phyloP scores from a whole-genome alignment of 2,113 vertebrate genomes.

The Macaca mulatta region DNA sequence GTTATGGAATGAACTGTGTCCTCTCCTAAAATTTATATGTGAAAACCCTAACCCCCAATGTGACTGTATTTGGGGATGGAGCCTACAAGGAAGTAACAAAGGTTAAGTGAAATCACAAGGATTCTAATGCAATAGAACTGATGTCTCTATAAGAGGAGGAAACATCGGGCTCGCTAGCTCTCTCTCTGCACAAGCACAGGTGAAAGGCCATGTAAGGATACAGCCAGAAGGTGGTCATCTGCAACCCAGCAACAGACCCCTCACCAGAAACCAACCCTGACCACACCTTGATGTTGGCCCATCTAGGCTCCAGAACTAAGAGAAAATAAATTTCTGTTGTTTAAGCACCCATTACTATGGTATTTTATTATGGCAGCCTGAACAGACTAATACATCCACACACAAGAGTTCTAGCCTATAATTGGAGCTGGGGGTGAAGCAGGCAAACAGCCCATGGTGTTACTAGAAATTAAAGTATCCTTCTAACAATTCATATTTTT shows the following conservation, averaged over 20 bases:
- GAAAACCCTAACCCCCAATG: not conserved
- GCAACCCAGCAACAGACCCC: not conserved
- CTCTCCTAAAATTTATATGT: not conserved
- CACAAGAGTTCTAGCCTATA: not conserved
- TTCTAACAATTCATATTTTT: not conserved
- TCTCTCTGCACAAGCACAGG: not conserved
- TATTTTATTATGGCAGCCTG: not conserved
- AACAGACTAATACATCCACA: not conserved
- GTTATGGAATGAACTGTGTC: not conserved
- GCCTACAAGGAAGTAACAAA: not conserved
- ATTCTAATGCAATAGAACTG: not conserved
- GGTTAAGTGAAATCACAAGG: not conserved
- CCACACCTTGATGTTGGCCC: not conserved
- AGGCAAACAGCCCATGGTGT: not conserved
- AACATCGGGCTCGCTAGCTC: not conserved
- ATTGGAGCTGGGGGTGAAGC: not conserved
- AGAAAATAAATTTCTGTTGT: not conserved
- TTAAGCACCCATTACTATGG: not conserved
- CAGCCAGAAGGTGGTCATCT: not conserved
- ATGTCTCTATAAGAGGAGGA: not conserved
- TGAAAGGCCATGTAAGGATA: not conserved
- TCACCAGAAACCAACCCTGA: not conserved
- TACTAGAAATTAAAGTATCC: not conserved
- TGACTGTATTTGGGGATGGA: not conserved
- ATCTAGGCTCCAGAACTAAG: not conserved